Percentiles rank a stretch among this genome's conserved stretches.
Evolutionary conservation across 2,888 invertebrate genomes (phyloP).

Genomic region (Petrolisthes cinctipes): DNA sequence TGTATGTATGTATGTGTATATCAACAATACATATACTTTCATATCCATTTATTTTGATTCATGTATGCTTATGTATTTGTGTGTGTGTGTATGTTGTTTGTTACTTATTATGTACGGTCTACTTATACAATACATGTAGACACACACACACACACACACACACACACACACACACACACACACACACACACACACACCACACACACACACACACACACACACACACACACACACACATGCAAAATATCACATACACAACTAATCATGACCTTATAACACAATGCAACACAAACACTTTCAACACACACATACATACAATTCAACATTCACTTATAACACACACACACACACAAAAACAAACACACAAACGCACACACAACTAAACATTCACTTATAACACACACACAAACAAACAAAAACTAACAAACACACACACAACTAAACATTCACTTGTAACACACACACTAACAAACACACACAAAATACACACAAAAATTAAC

Average conservation of each 20-base stretch:
- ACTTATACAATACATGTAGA: not conserved
- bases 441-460: no score
- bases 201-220: constrained; percentile 12
- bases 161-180: constrained; percentile 21
- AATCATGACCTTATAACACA: no score
- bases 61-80: constrained; percentile 12
- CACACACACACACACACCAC: constrained; percentile 22
- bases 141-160: not conserved
- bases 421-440: no score
- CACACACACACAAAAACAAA: no score
- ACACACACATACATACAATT: constrained; percentile 10
- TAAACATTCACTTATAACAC: no score
- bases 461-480: no score
- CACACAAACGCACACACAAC: no score
- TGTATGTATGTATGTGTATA: constrained; percentile 19
- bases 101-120: no score
- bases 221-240: constrained; percentile 25
- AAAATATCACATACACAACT: no score
- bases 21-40: not conserved
- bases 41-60: not conserved
- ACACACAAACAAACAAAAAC: no score
- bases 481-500: no score
- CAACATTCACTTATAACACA: constrained; percentile 18
- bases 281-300: no score
- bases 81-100: not conserved